Evolutionary conservation across 1,140 invertebrate species (phyloP), one percentile per base, ranked within the genome.

Genomic region (Drosophila pseudoananassae): DNA sequence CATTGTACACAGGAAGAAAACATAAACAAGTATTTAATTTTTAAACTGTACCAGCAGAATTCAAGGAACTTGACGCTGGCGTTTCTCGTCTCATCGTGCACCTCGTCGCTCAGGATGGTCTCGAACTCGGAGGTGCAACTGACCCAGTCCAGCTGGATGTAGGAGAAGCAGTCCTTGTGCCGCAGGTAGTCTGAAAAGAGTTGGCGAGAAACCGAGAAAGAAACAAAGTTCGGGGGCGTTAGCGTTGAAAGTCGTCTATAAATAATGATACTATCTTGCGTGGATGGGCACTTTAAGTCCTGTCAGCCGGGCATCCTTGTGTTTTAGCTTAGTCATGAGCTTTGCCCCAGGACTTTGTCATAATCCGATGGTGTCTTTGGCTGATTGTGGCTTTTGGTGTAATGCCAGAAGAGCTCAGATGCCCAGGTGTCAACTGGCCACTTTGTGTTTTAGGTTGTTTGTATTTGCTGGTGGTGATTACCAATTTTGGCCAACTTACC

Each of bases 111-210:
- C 3, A 91, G 73, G 56, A 91, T 91, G 40, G 69, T 71, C 51
- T 91, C 84, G 49, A 91, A 91, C 4, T 88, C 74, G 17, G 51
- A 47, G 7, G 89, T 90, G 53, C 90, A 91, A 53, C 59, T 78
- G 17, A 87, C 73, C 90, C 90, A 91, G 20, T 91, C 90, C 29
- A 89, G 51, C 49, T 91, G 78, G 46, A 91, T 91, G 45, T 91
- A 69, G 8, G 80, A 50, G 23, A 91, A 91, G 57, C 90, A 91
- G 20, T 91, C 90, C 71, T 90, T 91, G 63, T 91, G 90, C 20
- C 79, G 76, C 54, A 91, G 63, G 46, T 91, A 91, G 77, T 91
- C 90, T 91, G 58, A 1, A 76, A 79, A 50, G 38, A 50, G 29
- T 58, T 23, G 38, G 4, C 38, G 5, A 40, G 27, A 27, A 57